phyloP scores from a whole-genome alignment of 2,888 invertebrate genomes.

The Meganola albula region DNA sequence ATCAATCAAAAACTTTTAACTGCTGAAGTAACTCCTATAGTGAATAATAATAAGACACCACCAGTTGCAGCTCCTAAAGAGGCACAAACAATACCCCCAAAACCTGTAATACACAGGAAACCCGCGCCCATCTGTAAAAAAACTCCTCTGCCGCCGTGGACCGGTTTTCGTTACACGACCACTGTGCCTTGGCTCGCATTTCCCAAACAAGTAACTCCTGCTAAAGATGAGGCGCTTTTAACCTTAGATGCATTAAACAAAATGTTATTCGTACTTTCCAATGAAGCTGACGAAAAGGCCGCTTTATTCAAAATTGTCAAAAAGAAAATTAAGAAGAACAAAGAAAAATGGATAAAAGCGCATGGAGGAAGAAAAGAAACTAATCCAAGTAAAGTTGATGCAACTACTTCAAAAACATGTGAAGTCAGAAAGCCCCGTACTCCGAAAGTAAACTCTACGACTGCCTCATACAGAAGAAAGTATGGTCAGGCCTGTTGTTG shows the following conservation, averaged over 20 bases:
- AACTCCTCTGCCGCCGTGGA: constrained; percentile 9
- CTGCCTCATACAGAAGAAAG: no score
- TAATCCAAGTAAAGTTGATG: no score
- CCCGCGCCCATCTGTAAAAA: neutral
- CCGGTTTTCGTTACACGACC: constrained; percentile 7
- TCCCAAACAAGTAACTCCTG: neutral
- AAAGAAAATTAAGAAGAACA: constrained; percentile 11
- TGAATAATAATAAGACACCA: constrained; percentile 16
- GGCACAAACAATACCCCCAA: neutral
- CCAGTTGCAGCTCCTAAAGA: constrained; percentile 12
- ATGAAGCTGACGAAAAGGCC: constrained; percentile 9
- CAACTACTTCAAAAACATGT: no score
- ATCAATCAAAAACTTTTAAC: constrained; percentile 54
- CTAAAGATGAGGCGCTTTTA: constrained; percentile 27
- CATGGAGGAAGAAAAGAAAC: no score
- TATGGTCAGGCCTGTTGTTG: constrained; percentile 42
- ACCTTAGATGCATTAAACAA: constrained; percentile 53
- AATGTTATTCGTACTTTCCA: constrained; percentile 42
- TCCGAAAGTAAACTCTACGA: no score
- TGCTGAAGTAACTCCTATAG: constrained; percentile 55
- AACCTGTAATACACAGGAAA: neutral
- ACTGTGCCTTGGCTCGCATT: constrained; percentile 18
- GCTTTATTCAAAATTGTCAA: constrained; percentile 12
- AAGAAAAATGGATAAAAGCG: neutral
- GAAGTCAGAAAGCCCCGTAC: no score